Conservation (phyloP, 2,888 invertebrate genomes). For the Lampropteryx suffumata region DNA sequence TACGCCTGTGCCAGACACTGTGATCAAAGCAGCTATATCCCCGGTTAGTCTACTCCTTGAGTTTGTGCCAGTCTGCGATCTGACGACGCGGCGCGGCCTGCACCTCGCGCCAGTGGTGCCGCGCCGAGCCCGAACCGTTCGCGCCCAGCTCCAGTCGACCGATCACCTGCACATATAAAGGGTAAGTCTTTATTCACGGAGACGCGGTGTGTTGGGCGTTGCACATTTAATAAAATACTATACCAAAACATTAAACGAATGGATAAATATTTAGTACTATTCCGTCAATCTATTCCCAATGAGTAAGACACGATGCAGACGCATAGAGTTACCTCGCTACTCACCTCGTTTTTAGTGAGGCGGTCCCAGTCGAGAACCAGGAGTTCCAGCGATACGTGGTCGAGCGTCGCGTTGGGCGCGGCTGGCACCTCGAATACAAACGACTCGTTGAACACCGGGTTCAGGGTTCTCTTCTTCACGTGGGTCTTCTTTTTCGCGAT, state of each 20-base stretch:
- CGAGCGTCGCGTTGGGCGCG: constrained; percentile 87
- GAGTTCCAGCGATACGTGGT: constrained; percentile 93
- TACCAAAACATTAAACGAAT: too few relatives aligned
- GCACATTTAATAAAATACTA: too few relatives aligned
- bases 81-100: constrained; percentile 98
- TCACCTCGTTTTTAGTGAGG: constrained; percentile 98
- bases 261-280: too few relatives aligned
- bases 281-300: too few relatives aligned
- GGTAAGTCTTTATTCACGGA: too few relatives aligned
- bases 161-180: constrained; percentile 88
- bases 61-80: constrained; percentile 99
- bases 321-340: constrained; percentile 17
- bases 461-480: constrained; percentile 98
- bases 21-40: too few relatives aligned
- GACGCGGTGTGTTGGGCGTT: too few relatives aligned
- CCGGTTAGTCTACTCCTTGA: constrained; percentile 87
- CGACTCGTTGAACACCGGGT: constrained; percentile 99
- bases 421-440: constrained; percentile 98
- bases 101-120: constrained; percentile 98
- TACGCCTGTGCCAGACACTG: too few relatives aligned
- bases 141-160: constrained; percentile 97
- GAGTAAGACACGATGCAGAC: too few relatives aligned
- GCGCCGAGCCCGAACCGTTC: constrained; percentile 90
- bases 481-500: constrained; percentile 99
- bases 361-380: constrained; percentile 98